Evolutionary conservation across 2,888 invertebrate genomes (phyloP).

Genomic region (Tryphoninae sp.): DNA sequence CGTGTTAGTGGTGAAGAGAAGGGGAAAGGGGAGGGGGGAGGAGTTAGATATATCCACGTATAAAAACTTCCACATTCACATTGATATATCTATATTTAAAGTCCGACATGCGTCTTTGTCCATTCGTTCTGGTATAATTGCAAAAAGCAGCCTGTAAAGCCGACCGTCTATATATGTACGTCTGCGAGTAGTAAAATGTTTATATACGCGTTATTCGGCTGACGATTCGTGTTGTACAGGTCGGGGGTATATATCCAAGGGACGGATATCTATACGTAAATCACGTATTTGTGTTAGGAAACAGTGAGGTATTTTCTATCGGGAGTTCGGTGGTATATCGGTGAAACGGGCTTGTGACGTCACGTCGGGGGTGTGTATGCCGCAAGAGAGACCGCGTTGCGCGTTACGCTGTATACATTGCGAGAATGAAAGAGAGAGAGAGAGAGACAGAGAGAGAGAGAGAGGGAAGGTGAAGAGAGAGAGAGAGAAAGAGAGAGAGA

Average conservation of each 20-base stretch:
- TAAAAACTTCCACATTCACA: background rate
- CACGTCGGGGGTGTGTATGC: conserved; percentile 51
- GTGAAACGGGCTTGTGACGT: conserved; percentile 60
- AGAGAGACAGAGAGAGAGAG: background rate
- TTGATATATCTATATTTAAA: background rate
- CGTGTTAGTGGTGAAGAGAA: too few relatives aligned
- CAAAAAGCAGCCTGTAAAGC: background rate
- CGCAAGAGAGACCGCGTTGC: conserved; percentile 2
- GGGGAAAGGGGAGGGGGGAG: too few relatives aligned
- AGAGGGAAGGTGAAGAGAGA: too few relatives aligned
- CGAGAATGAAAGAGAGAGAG: background rate
- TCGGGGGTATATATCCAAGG: background rate
- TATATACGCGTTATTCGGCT: background rate
- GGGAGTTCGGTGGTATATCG: conserved; percentile 16
- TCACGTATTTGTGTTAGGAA: conserved; percentile 33
- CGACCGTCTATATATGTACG: background rate
- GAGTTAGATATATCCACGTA: background rate
- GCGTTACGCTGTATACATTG: background rate
- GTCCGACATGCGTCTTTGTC: background rate
- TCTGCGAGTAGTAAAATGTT: background rate
- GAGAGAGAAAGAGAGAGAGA: too few relatives aligned
- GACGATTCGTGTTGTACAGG: background rate
- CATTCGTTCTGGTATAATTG: background rate
- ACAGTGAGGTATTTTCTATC: conserved; percentile 9
- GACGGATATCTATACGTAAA: background rate